These are phyloP conservation scores for Hypothenemus hampei DNA, from an alignment of 1,140 invertebrate species.

Conservation along the genomic window DNA sequence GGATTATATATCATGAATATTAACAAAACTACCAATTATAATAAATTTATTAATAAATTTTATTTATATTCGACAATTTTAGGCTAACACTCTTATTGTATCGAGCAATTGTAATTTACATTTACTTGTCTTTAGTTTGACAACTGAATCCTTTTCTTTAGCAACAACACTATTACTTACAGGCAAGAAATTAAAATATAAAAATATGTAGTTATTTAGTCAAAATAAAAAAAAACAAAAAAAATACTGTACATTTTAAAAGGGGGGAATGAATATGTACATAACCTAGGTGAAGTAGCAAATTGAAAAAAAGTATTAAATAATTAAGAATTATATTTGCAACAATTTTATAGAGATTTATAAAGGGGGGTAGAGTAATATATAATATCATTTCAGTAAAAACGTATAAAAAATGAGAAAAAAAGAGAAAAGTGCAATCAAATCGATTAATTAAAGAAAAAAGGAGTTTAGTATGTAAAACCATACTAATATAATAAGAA, in stretches of 20 bases:
- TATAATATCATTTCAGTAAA: constrained; percentile 42
- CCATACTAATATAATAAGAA: constrained; percentile 36
- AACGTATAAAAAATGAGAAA: constrained; percentile 39
- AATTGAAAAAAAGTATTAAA: constrained; percentile 26
- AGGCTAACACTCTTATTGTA: constrained; percentile 37
- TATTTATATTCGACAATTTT: constrained; percentile 33
- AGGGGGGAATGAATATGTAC: constrained; percentile 25
- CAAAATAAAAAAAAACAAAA: no score
- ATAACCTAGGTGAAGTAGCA: constrained; percentile 5
- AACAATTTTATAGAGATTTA: constrained; percentile 31
- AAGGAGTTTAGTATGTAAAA: constrained; percentile 40
- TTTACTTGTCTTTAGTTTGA: constrained; percentile 18
- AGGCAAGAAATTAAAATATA: constrained; percentile 31
- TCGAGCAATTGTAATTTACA: constrained; percentile 11
- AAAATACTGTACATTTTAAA: not conserved
- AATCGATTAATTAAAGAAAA: constrained; percentile 16
- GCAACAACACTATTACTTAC: constrained; percentile 35
- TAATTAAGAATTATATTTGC: constrained; percentile 43
- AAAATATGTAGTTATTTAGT: not conserved
- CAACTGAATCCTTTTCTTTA: constrained; percentile 23
- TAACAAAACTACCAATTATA: constrained; percentile 36
- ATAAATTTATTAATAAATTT: constrained; percentile 44
- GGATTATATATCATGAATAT: no score
- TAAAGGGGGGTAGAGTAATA: no score
- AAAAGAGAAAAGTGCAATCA: constrained; percentile 9